phyloP scores from a whole-genome alignment of 2,888 invertebrate species.

The Eretmocerus hayati region DNA sequence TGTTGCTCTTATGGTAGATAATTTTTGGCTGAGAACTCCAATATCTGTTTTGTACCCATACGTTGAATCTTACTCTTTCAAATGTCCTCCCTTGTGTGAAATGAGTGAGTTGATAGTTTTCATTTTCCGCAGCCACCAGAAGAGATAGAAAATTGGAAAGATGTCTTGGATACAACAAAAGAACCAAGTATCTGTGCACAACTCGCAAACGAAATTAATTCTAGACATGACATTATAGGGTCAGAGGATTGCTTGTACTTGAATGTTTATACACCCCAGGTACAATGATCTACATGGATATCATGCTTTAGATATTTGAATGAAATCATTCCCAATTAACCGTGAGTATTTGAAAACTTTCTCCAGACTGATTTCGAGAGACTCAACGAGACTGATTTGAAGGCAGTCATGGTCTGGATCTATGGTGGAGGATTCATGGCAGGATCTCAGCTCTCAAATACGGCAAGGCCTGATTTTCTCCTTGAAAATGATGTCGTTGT shows the following conservation, averaged over 20 bases:
- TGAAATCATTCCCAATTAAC: background rate
- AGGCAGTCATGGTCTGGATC: slow-evolving; percentile 13
- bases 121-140: slow-evolving; percentile 26
- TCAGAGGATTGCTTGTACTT: slow-evolving; percentile 32
- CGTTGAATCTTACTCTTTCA: no score
- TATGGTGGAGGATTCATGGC: slow-evolving; percentile 2
- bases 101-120: background rate
- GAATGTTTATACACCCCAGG: slow-evolving; percentile 32
- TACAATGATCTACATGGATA: no score
- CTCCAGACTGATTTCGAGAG: background rate
- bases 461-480: slow-evolving; percentile 6
- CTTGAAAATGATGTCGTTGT: slow-evolving; percentile 9
- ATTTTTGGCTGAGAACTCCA: no score
- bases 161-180: slow-evolving; percentile 17
- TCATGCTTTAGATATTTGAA: no score
- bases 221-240: slow-evolving; percentile 23
- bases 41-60: no score
- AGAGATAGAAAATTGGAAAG: slow-evolving; percentile 24
- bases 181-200: slow-evolving; percentile 26
- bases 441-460: background rate
- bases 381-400: background rate
- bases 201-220: background rate
- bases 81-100: no score
- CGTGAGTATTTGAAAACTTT: background rate
- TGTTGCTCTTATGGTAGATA: no score